Percentiles rank a stretch among this genome's conserved stretches.
Evolutionary conservation across 2,113 vertebrate species (phyloP).

Genomic region (Paramormyrops kingsleyae): DNA sequence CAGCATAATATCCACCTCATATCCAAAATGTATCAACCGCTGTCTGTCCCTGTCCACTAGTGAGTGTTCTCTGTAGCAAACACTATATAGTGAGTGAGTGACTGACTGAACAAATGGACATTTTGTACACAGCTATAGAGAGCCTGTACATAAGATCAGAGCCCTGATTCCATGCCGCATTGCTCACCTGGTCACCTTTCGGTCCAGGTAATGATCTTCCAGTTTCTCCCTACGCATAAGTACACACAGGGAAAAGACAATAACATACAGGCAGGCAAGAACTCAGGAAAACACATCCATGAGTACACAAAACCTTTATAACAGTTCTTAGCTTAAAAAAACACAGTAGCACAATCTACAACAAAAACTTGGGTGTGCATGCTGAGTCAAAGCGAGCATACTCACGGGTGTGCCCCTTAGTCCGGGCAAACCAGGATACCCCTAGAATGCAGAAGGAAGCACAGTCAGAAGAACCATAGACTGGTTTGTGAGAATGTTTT

Average conservation of each 20-base stretch:
- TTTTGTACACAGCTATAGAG: neutral
- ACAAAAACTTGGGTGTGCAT: neutral
- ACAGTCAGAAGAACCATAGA: neutral
- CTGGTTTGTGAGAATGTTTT: neutral
- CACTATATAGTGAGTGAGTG: neutral
- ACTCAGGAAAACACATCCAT: neutral
- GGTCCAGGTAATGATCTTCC: neutral
- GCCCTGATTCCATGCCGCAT: neutral
- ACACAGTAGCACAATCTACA: neutral
- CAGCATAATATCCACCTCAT: neutral
- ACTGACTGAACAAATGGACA: neutral
- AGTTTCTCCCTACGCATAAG: neutral
- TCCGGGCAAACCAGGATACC: constrained; percentile 41
- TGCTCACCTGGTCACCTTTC: constrained; percentile 17
- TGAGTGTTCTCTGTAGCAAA: neutral
- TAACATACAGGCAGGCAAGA: neutral
- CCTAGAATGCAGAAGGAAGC: constrained; percentile 37
- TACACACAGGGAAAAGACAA: neutral
- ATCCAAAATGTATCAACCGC: neutral
- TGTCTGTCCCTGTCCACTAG: neutral
- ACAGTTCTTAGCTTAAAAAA: neutral
- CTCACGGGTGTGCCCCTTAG: constrained; percentile 49
- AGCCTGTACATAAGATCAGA: neutral
- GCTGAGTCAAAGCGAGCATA: neutral
- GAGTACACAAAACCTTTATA: neutral